Base-by-base conservation (phyloP, 2,113 vertebrate genomes). In the Agapornis roseicollis region DNA sequence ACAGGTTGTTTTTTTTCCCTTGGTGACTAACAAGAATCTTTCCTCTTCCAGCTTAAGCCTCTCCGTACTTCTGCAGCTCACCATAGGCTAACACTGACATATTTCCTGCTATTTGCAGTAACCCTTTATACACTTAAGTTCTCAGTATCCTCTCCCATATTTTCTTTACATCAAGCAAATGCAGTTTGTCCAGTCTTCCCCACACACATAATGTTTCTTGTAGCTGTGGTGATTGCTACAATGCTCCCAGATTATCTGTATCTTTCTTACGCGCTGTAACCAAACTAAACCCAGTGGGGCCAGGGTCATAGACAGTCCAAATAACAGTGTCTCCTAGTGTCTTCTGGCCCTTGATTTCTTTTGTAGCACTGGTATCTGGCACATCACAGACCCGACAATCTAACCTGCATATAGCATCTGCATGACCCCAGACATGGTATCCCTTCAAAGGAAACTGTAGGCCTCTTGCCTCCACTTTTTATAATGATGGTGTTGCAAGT, bases 1-100 rank as follows among this genome's bases (percentile, higher is more conserved):
- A 76, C 74, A 77, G 31, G 6, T 1, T 19, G 5, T 0, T 0
- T 0, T 27, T 66, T 44, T n/a, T 1, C 25, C 42, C 22, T 49
- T 70, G 7, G 15, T 52, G 42, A 49, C 29, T 58, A 70, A 14
- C 6, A 77, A 83, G 49, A 73, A 66, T 63, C 28, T 66, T 80
- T 29, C 16, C 20, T 55, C 14, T 39, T 88, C 35, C 25, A 68
- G 6, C 2, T 85, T 44, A 83, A 88, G 12, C 12, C 4, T 73
- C 24, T 72, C 31, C 28, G 31, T 68, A 52, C 19, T n/a, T 85
- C 49, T 83, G 10, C 31, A 77, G 78, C 49, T 92, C 76, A 77
- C 25, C 53, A 42, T 29, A 92, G 31, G 29, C 17, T 52, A 80
- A 63, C 52, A 47, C 5, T 42, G 49, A 58, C 1, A 0, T 55